Evolutionary conservation across 2,113 vertebrate species (phyloP).

Genomic region (Cettia cetti): DNA sequence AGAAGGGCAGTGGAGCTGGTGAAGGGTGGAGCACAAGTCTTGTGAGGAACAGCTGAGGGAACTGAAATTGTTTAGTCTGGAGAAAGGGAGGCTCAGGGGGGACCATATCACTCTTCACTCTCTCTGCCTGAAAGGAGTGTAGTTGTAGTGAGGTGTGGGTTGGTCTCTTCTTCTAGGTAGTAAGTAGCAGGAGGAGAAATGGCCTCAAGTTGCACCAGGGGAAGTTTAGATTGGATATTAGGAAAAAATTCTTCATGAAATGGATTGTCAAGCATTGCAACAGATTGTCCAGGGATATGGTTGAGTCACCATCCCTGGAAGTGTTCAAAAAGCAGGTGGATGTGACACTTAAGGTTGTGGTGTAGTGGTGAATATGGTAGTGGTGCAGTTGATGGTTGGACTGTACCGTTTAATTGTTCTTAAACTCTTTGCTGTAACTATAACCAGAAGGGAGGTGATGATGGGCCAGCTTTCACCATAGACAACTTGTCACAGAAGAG

Average conservation of each 20-base stretch:
- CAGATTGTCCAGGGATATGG: background rate
- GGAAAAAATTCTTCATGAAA: background rate
- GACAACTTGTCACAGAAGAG: background rate
- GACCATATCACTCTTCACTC: background rate
- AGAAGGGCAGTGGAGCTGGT: background rate
- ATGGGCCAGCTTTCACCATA: background rate
- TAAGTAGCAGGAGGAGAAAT: background rate
- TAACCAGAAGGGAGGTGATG: background rate
- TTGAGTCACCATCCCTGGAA: background rate
- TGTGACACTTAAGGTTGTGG: background rate
- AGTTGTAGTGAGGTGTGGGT: background rate
- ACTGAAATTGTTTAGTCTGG: background rate
- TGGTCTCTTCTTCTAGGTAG: background rate
- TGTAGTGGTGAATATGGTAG: background rate
- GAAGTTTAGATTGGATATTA: background rate
- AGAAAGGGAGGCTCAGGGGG: background rate
- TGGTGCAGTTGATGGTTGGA: background rate
- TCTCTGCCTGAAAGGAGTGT: background rate
- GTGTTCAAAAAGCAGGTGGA: background rate
- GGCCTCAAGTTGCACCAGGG: background rate
- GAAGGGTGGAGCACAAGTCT: background rate
- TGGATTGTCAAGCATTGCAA: background rate
- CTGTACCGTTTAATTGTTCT: accelerated
- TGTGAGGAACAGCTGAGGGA: background rate
- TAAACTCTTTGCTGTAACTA: background rate